Evolutionary conservation across 64 coral and sea anemone genomes (phyloP).

Genomic region (Dendrophyllia cribrosa): DNA sequence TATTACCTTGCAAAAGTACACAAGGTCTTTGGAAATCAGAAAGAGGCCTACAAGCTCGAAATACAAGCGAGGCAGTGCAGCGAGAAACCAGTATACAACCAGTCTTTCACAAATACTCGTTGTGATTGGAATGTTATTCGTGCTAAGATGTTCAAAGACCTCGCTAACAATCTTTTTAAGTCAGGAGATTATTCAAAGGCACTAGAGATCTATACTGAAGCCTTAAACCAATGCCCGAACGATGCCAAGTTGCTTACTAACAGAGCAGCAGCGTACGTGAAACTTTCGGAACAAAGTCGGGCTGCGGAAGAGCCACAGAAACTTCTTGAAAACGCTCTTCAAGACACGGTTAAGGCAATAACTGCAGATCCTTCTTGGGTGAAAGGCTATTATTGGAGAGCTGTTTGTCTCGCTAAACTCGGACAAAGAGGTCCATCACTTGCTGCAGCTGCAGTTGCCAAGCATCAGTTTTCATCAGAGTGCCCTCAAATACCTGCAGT

Average conservation of each 20-base stretch:
- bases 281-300: not conserved
- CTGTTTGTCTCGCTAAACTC: slow-evolving; percentile 15
- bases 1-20: too few species aligned
- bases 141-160: too few species aligned
- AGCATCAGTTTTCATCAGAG: not conserved
- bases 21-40: too few species aligned
- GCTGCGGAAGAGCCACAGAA: too few species aligned
- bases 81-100: too few species aligned
- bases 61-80: too few species aligned
- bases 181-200: not conserved
- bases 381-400: not conserved
- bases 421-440: not conserved
- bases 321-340: not conserved
- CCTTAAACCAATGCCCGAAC: not conserved
- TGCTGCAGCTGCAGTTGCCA: not conserved
- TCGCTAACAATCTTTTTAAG: not conserved
- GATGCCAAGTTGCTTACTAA: slow-evolving; percentile 9
- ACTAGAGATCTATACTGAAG: not conserved
- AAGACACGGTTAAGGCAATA: not conserved
- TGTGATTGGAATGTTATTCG: too few species aligned
- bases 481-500: slow-evolving; percentile 10
- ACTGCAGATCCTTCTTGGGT: slow-evolving; percentile 11
- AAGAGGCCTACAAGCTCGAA: too few species aligned
- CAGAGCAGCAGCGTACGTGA: not conserved
- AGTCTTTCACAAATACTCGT: too few species aligned